Conservation (phyloP, 2,888 invertebrate species). For the Tenthredo amoena region DNA sequence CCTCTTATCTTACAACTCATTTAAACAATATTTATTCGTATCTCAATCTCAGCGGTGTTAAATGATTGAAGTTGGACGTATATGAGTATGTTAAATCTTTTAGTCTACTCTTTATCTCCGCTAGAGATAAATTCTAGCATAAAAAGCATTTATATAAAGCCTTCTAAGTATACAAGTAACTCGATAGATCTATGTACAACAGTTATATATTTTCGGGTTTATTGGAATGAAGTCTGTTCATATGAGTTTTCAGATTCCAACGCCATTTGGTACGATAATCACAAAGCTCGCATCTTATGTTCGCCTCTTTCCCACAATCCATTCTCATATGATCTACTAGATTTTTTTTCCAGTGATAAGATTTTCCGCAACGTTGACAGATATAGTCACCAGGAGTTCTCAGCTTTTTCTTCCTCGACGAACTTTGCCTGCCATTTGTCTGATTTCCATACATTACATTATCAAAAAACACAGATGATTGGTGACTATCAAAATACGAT, state of each 20-base stretch:
- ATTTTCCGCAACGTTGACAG: conserved; percentile 67
- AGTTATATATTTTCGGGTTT: neutral
- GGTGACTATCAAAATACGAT: conserved; percentile 3
- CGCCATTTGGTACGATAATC: conserved; percentile 67
- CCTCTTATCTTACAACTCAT: neutral
- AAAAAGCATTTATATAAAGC: conserved; percentile 14
- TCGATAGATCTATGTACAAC: neutral
- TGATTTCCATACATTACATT: neutral
- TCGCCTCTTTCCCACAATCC: conserved; percentile 68
- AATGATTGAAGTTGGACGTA: neutral
- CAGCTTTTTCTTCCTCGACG: neutral
- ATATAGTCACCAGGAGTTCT: conserved; percentile 56
- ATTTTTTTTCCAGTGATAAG: conserved; percentile 69
- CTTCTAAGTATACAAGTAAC: neutral
- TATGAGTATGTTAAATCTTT: neutral
- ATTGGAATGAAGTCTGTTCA: conserved; percentile 64
- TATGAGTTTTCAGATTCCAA: conserved; percentile 68
- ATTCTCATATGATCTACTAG: conserved; percentile 70
- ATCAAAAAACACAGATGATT: neutral
- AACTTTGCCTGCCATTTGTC: neutral
- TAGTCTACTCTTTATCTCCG: neutral
- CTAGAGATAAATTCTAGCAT: neutral
- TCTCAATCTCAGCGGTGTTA: neutral
- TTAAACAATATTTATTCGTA: neutral
- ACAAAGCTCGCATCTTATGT: conserved; percentile 70